Evolutionary conservation across 2,113 vertebrate species (phyloP).

Genomic region (Cheirogaleus medius): DNA sequence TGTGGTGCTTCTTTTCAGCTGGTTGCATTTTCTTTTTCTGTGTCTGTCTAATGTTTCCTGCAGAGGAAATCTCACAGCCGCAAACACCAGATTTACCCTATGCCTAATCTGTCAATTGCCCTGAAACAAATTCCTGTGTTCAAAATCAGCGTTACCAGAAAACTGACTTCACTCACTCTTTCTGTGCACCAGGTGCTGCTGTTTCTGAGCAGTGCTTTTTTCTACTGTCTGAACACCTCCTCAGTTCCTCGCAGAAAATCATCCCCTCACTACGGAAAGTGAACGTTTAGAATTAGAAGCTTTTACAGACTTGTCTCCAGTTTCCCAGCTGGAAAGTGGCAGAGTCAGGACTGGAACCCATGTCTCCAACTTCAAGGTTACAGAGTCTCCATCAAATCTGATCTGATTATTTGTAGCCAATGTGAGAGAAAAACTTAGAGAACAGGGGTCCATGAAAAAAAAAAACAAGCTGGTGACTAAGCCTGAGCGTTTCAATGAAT

Average conservation of each 20-base stretch:
- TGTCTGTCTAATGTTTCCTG: neutral
- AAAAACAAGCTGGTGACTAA: neutral
- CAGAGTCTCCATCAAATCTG: neutral
- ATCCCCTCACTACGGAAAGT: accelerated
- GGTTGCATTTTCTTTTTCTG: neutral
- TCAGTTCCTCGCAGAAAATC: neutral
- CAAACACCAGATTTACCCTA: neutral
- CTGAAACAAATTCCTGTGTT: neutral
- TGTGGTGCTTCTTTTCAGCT: neutral
- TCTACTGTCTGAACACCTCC: neutral
- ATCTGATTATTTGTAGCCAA: neutral
- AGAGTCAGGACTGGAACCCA: neutral
- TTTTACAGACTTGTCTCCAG: neutral
- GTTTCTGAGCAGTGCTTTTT: neutral
- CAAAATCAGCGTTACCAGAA: neutral
- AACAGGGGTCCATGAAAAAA: neutral
- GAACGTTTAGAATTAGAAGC: neutral
- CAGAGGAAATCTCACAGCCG: neutral
- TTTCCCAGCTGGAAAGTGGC: neutral
- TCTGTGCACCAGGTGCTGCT: neutral
- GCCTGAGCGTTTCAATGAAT: neutral
- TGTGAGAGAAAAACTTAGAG: neutral
- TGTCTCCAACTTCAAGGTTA: neutral
- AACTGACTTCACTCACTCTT: accelerated
- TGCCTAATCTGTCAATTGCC: neutral